These are phyloP conservation scores for Jacana jacana DNA, from an alignment of 2,113 vertebrate species.

Conservation along the genomic window DNA sequence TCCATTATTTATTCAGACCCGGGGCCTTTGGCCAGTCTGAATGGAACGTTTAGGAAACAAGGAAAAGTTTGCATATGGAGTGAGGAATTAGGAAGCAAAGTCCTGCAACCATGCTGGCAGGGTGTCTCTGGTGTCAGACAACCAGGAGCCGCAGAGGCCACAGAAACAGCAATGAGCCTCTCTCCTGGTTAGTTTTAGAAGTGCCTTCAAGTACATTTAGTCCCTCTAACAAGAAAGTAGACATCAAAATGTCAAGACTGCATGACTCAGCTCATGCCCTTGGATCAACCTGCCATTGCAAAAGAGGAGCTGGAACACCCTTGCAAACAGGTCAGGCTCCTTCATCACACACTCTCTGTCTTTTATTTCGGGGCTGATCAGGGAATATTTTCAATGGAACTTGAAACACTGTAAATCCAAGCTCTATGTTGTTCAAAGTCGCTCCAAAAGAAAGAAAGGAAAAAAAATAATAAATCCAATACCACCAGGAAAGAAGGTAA, in stretches of 20 bases:
- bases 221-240: not conserved
- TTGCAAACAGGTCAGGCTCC: not conserved
- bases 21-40: not conserved
- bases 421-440: not conserved
- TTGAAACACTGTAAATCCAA: conserved; percentile 6
- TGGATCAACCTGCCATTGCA: not conserved
- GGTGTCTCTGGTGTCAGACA: not conserved
- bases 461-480: not conserved
- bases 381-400: not conserved
- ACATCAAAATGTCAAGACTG: not conserved
- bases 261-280: not conserved
- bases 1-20: not conserved
- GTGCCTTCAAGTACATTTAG: not conserved
- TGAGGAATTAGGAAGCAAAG: not conserved
- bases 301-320: not conserved
- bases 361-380: not conserved
- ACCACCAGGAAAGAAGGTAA: conserved; percentile 30
- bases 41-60: not conserved
- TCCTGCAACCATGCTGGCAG: not conserved
- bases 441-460: not conserved
- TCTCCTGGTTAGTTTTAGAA: not conserved
- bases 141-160: not conserved
- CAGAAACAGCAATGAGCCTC: not conserved
- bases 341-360: not conserved
- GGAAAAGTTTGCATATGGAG: not conserved